Evolutionary conservation across 2,888 invertebrate genomes (phyloP), one percentile per base, ranked within the genome.

Genomic region (Mayetiola destructor): DNA sequence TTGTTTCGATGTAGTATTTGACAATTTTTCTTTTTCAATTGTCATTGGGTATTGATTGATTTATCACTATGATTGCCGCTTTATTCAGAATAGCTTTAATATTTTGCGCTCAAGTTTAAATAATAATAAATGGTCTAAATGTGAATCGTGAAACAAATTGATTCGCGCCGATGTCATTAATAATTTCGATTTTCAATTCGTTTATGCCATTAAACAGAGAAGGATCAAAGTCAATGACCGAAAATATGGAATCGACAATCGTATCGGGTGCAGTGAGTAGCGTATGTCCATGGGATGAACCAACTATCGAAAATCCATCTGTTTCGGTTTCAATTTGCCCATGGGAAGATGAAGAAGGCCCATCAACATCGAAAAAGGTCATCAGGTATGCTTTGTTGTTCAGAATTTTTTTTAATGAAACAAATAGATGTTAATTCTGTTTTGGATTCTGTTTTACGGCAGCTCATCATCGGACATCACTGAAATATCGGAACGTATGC

Each of bases 391-490:
- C 29, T 3, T 32, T 32, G 6, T 32, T 9, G 32, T 32, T 32
- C n/a, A 74, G 37, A 29, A 40, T 18, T 14, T 30, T 55, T 14
- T 30, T 35, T 12, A 32, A 32, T 6, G 32, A 9, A 32, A 32
- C 73, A 79, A 18, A 75, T 83, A 27, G 84, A 83, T n/a, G n/a
- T n/a, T 67, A 83, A 84, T 69, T 83, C 84, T 4, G 73, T 77
- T 14, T 71, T 84, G 48, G 84, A 84, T 69, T 84, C 83, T n/a
- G n/a, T n/a, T n/a, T n/a, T n/a, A n/a, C 16, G 82, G 80, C 65
- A 81, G 81, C 66, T 84, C 84, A n/a, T 83, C 84, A 16, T 85
- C 85, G 20, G 87, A 88, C 68, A 78, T 84, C 60, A 83, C 83
- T 67, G 80, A 77, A 67, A 77, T 76, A 52, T 73, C 75, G 23